phyloP scores from a whole-genome alignment of 2,888 invertebrate genomes.

The Tryphoninae sp. region DNA sequence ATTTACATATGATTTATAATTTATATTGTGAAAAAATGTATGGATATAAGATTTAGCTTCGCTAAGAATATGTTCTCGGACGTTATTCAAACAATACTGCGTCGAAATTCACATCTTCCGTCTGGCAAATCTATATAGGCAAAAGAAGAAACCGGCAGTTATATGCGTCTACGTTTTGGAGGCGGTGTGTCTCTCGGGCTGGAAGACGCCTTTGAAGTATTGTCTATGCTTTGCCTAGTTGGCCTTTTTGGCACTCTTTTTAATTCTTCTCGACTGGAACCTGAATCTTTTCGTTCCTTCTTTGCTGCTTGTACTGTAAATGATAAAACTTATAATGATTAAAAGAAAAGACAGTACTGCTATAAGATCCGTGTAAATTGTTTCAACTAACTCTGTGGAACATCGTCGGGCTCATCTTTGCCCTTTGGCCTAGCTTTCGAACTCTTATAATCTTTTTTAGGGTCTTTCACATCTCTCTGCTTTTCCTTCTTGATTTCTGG shows the following conservation, averaged over 20 bases:
- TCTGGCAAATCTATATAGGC: constrained; percentile 24
- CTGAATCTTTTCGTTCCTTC: constrained; percentile 79
- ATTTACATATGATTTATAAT: constrained; percentile 64
- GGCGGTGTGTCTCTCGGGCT: constrained; percentile 80
- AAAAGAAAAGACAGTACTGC: neutral
- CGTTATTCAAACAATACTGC: constrained; percentile 41
- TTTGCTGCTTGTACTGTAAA: constrained; percentile 71
- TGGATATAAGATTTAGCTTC: constrained; percentile 16
- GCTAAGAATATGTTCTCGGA: constrained; percentile 33
- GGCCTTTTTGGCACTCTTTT: constrained; percentile 79
- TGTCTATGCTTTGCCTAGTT: constrained; percentile 79
- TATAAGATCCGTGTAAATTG: neutral
- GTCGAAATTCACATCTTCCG: constrained; percentile 26
- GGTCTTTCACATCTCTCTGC: constrained; percentile 76
- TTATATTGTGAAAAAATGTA: constrained; percentile 53
- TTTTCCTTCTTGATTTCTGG: constrained; percentile 78
- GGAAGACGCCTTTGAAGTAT: constrained; percentile 76
- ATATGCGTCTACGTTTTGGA: constrained; percentile 78
- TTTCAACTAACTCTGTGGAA: constrained; percentile 67
- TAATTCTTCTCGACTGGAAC: constrained; percentile 77
- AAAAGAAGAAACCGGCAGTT: constrained; percentile 54
- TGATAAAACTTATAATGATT: constrained; percentile 10
- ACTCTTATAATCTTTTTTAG: constrained; percentile 78
- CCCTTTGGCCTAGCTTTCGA: constrained; percentile 79
- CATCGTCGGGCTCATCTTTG: constrained; percentile 78